Conservation (phyloP, 2,797 vertebrate species). For the Distichodus sexfasciatus region DNA sequence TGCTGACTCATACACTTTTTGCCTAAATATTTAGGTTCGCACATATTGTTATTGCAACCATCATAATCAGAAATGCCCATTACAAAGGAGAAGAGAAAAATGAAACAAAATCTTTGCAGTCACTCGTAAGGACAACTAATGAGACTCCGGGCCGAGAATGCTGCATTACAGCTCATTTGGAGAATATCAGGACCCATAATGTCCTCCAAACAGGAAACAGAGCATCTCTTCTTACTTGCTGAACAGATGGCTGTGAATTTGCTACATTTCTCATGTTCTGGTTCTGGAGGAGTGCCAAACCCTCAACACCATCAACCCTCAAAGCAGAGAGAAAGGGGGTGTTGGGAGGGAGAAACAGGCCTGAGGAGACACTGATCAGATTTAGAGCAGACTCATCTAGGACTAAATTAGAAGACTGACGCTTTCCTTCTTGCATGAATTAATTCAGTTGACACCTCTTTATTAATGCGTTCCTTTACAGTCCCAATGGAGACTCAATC, state of each 20-base stretch:
- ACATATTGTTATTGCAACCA: too few species aligned
- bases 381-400: too few species aligned
- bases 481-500: too few species aligned
- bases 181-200: neutral
- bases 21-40: too few species aligned
- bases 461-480: too few species aligned
- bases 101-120: neutral
- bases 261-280: neutral
- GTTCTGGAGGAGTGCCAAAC: neutral
- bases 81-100: neutral
- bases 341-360: neutral
- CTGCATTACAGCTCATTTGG: neutral
- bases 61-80: too few species aligned
- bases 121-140: neutral
- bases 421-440: too few species aligned
- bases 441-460: too few species aligned
- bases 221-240: neutral
- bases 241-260: neutral
- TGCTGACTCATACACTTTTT: too few species aligned
- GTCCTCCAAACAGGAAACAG: neutral
- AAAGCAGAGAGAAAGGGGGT: neutral
- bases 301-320: neutral
- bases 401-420: too few species aligned
- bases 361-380: neutral
- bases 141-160: too few species aligned